Percentiles rank a stretch among this genome's conserved stretches.
These are phyloP conservation scores for Enhydra lutris DNA, from an alignment of 2,113 vertebrate genomes.

Conservation along the genomic window DNA sequence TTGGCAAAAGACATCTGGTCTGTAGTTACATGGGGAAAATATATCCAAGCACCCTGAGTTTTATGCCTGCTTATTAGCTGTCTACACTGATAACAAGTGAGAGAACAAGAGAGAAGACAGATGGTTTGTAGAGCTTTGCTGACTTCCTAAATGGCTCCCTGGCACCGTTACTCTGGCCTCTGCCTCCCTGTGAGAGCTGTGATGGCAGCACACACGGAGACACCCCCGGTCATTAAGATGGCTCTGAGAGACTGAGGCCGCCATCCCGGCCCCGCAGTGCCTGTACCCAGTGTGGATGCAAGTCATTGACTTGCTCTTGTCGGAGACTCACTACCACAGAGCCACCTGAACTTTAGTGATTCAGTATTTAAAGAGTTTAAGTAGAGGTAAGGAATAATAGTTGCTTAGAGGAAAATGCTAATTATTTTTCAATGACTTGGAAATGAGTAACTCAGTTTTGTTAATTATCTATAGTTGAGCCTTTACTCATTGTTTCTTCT, in stretches of 20 bases:
- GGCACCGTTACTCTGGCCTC: slow-evolving; percentile 39
- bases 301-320: not conserved
- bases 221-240: slow-evolving; percentile 26
- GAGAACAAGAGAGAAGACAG: slow-evolving; percentile 69
- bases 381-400: not conserved
- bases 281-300: not conserved
- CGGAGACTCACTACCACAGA: not conserved
- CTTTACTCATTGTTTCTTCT: slow-evolving; percentile 9
- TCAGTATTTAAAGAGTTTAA: slow-evolving; percentile 1
- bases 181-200: slow-evolving; percentile 27
- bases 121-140: slow-evolving; percentile 71
- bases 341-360: not conserved
- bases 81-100: slow-evolving; percentile 68
- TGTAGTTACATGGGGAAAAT: slow-evolving; percentile 68
- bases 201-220: slow-evolving; percentile 30
- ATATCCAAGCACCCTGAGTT: slow-evolving; percentile 66
- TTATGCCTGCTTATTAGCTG: slow-evolving; percentile 74
- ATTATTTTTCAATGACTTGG: slow-evolving; percentile 23
- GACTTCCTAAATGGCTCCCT: slow-evolving; percentile 69
- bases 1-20: slow-evolving; percentile 76
- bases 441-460: not conserved
- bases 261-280: not conserved
- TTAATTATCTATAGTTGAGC: not conserved
- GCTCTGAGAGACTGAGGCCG: not conserved
- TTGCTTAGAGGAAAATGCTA: slow-evolving; percentile 37